phyloP scores from a whole-genome alignment of 2,888 invertebrate species.

The Chesias legatella region DNA sequence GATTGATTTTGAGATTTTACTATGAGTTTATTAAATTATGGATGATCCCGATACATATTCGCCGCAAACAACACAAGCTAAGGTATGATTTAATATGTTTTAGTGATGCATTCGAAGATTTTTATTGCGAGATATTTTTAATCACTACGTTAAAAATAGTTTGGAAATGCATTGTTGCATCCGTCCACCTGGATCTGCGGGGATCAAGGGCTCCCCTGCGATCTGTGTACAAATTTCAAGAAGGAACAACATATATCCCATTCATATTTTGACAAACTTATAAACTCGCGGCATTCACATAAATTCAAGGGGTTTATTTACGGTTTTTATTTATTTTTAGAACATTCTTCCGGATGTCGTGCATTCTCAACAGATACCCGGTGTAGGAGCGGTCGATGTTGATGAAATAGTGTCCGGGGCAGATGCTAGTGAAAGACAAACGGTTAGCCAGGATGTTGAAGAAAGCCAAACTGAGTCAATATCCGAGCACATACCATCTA shows the following conservation, averaged over 20 bases:
- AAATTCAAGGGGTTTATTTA: slow-evolving; percentile 42
- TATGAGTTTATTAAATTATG: slow-evolving; percentile 74
- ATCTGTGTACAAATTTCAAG: slow-evolving; percentile 2
- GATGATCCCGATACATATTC: slow-evolving; percentile 61
- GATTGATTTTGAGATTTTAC: slow-evolving; percentile 63
- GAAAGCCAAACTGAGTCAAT: slow-evolving; percentile 64
- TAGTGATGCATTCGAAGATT: slow-evolving; percentile 18
- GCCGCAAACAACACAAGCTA: slow-evolving; percentile 53
- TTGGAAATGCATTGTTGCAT: slow-evolving; percentile 54
- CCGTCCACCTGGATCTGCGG: slow-evolving; percentile 34
- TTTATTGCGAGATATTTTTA: slow-evolving; percentile 52
- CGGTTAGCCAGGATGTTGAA: slow-evolving; percentile 41
- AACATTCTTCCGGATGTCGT: slow-evolving; percentile 78
- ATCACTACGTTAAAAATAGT: slow-evolving; percentile 59
- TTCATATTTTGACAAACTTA: slow-evolving; percentile 17
- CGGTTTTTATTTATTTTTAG: slow-evolving; percentile 76
- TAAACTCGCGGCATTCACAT: slow-evolving; percentile 21
- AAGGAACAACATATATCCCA: slow-evolving; percentile 4
- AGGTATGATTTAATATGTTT: slow-evolving; percentile 43
- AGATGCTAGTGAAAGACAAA: slow-evolving; percentile 39
- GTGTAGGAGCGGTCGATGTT: slow-evolving; percentile 48
- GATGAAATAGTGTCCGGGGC: slow-evolving; percentile 42
- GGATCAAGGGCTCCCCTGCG: slow-evolving; percentile 28
- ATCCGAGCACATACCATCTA: slow-evolving; percentile 68
- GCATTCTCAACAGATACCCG: slow-evolving; percentile 71